Conservation (phyloP, 1,140 invertebrate genomes). For the Brachionus koreanus region DNA sequence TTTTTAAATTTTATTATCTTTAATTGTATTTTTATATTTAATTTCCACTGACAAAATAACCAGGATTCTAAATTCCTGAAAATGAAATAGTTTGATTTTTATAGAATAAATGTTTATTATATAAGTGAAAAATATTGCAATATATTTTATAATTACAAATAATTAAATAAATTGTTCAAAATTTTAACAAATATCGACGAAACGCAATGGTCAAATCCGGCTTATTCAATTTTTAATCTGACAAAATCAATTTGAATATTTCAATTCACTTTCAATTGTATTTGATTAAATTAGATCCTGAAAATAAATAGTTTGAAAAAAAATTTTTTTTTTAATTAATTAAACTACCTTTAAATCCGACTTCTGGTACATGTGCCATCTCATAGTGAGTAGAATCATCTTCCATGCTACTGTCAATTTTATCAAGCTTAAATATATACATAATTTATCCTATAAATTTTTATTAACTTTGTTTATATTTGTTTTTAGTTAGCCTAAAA, state of each 20-base stretch:
- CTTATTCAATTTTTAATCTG: not conserved
- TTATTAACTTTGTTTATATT: too few species aligned
- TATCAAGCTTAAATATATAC: slow-evolving; percentile 24
- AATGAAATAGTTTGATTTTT: not conserved
- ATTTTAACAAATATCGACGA: not conserved
- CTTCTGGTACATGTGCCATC: slow-evolving; percentile 34
- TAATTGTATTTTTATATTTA: not conserved
- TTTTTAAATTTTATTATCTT: too few species aligned
- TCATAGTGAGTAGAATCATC: slow-evolving; percentile 10
- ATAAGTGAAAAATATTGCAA: not conserved
- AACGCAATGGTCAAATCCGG: not conserved
- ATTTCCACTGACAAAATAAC: not conserved
- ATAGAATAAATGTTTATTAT: not conserved
- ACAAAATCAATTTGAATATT: not conserved
- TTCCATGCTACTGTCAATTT: not conserved
- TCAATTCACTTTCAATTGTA: not conserved
- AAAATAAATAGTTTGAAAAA: not conserved
- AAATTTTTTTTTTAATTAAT: not conserved
- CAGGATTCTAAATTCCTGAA: not conserved
- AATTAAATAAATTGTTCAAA: not conserved
- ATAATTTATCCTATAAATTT: too few species aligned
- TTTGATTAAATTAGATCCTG: not conserved
- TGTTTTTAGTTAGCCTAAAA: too few species aligned
- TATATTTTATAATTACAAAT: slow-evolving; percentile 7
- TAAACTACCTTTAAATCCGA: slow-evolving; percentile 7